A percentile compares a stretch with the other conserved stretches of the same genome.
Conservation (phyloP, 2,113 vertebrate species). For the Zootoca vivipara region DNA sequence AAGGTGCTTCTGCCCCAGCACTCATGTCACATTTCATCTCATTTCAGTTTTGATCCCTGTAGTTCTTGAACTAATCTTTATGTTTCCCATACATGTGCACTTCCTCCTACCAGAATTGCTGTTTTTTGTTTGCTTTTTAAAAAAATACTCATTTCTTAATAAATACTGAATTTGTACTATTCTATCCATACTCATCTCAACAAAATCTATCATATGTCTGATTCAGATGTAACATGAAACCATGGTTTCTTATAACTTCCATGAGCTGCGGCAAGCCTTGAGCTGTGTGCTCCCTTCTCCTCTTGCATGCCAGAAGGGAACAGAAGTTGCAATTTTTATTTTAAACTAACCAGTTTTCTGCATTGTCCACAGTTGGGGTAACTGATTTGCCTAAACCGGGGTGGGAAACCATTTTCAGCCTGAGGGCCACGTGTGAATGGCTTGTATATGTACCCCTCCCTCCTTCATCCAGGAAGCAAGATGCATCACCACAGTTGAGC, state of each 20-base stretch:
- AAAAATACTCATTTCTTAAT: neutral
- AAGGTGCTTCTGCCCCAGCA: conserved; percentile 9
- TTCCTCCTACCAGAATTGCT: neutral
- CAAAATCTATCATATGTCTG: neutral
- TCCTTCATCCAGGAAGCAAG: too few species aligned
- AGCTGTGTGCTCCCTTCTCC: neutral
- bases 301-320: too few species aligned
- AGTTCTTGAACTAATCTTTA: conserved; percentile 13
- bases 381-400: neutral
- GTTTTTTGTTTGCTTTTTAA: neutral
- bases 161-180: neutral
- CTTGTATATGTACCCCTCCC: too few species aligned
- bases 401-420: neutral
- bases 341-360: neutral
- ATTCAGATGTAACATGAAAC: neutral
- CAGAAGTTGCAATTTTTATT: neutral
- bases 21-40: conserved; percentile 11
- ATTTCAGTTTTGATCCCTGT: neutral
- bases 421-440: too few species aligned
- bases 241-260: neutral
- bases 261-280: neutral
- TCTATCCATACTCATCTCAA: neutral
- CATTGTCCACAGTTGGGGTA: neutral
- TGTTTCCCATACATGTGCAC: neutral
- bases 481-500: too few species aligned